phyloP scores from a whole-genome alignment of 23 tunicate species.

The Halocynthia roretzi region DNA sequence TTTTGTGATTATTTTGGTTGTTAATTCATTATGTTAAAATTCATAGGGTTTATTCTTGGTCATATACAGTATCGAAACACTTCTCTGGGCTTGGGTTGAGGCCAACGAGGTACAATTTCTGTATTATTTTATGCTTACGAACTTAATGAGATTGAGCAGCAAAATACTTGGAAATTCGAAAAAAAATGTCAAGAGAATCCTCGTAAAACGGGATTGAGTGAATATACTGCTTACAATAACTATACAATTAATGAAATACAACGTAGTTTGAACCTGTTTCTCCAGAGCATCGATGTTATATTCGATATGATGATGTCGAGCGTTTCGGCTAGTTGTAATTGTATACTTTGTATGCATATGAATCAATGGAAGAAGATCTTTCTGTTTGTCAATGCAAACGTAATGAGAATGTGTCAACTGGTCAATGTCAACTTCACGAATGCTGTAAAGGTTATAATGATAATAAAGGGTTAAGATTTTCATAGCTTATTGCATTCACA shows the following conservation, averaged over 20 bases:
- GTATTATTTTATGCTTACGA: too few species aligned
- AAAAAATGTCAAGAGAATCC: background rate
- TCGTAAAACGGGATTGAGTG: too few species aligned
- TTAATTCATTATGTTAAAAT: too few species aligned
- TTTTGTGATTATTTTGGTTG: too few species aligned
- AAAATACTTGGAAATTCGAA: too few species aligned
- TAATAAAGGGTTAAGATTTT: too few species aligned
- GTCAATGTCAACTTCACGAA: slow-evolving; percentile 5
- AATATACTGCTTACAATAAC: background rate
- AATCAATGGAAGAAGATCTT: slow-evolving; percentile 36
- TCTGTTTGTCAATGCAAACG: slow-evolving; percentile 28
- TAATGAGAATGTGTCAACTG: slow-evolving; percentile 6
- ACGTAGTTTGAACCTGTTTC: slow-evolving; percentile 24
- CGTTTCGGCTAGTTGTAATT: background rate
- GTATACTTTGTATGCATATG: slow-evolving; percentile 40
- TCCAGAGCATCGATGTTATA: slow-evolving; percentile 38
- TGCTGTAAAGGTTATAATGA: background rate
- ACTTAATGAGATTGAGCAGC: too few species aligned
- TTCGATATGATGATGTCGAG: slow-evolving; percentile 21
- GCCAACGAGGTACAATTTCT: too few species aligned
- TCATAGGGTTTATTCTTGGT: too few species aligned
- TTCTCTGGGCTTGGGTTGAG: too few species aligned
- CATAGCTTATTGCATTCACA: too few species aligned
- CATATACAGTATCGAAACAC: too few species aligned
- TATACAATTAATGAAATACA: background rate